Evolutionary conservation across 2,888 invertebrate species (phyloP), one percentile per base, ranked within the genome.

Genomic region (Drosophila phalerata): DNA sequence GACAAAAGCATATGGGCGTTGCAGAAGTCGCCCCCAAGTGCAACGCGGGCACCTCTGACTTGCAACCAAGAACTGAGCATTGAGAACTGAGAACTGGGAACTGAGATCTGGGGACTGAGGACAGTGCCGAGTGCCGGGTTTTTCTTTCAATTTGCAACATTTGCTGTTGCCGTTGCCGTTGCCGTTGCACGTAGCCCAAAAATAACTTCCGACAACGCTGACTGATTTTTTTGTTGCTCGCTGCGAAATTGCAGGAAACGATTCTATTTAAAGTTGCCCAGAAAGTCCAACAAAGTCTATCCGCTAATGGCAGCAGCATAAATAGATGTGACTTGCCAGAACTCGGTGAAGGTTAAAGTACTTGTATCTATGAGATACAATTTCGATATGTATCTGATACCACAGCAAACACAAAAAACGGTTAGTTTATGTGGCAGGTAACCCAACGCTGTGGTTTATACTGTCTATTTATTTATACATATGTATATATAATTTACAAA

Each of bases 101-200:
- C 42, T 48, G 67, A 40, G 11, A 13, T 58, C 57, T 19, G 47
- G 4, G 25, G n/a, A n/a, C 34, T 40, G 28, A n/a, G 34, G 10
- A 70, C 52, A 48, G 72, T 22, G 43, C 28, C 64, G 63, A 51
- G 69, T 55, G 64, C 38, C 64, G 77, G 73, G 72, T 69, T 80
- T 84, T 88, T 76, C 89, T 85, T 85, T 85, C 84, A 85, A 85
- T 85, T 88, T 85, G 89, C 86, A 78, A 85, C 87, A 88, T 84
- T 88, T 81, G 30, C 57, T 71, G 79, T 67, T 61, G 63, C 19
- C 19, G 19, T 19, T 19, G 19, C 19, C 19, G 19, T 19, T 19
- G 19, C 68, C 34, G 81, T 73, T 85, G 88, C 89, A 84, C 84
- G 84, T 86, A 47, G 75, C 69, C 73, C 73, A 78, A 81, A 85